These are phyloP conservation scores for Antedon bifida DNA, from an alignment of 35 echinoderm and acorn worm species.

Conservation along the genomic window DNA sequence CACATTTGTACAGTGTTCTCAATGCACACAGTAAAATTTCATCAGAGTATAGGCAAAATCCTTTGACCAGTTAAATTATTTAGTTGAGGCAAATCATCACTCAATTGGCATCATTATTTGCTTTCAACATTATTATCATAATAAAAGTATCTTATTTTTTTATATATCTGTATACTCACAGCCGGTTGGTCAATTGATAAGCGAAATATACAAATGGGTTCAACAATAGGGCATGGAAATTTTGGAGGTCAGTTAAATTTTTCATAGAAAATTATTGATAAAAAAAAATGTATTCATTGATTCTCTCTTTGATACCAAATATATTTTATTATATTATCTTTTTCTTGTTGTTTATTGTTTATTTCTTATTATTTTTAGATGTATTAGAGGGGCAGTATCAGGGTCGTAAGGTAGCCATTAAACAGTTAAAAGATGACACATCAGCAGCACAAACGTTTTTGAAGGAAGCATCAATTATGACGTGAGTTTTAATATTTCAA, in stretches of 20 bases:
- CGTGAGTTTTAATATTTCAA: constrained; percentile 44
- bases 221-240: constrained; percentile 70
- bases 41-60: too few relatives aligned
- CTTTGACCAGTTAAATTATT: too few relatives aligned
- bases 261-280: neutral
- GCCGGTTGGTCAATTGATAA: constrained; percentile 91
- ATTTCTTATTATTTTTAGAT: constrained; percentile 23
- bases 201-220: constrained; percentile 34
- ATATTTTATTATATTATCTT: neutral
- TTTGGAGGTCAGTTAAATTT: constrained; percentile 75
- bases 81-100: too few relatives aligned
- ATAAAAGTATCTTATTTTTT: too few relatives aligned
- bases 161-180: neutral
- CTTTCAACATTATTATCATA: too few relatives aligned
- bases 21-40: too few relatives aligned
- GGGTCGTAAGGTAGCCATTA: constrained; percentile 72
- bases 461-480: constrained; percentile 97
- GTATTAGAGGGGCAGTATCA: constrained; percentile 67
- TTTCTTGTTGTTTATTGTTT: neutral
- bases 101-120: too few relatives aligned
- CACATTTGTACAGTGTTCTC: too few relatives aligned
- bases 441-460: constrained; percentile 88
- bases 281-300: neutral
- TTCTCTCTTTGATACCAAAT: neutral
- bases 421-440: constrained; percentile 83